A percentile compares a stretch with the other conserved stretches of the same genome.
phyloP scores from a whole-genome alignment of 2,888 invertebrate genomes.

The Amiota minor region DNA sequence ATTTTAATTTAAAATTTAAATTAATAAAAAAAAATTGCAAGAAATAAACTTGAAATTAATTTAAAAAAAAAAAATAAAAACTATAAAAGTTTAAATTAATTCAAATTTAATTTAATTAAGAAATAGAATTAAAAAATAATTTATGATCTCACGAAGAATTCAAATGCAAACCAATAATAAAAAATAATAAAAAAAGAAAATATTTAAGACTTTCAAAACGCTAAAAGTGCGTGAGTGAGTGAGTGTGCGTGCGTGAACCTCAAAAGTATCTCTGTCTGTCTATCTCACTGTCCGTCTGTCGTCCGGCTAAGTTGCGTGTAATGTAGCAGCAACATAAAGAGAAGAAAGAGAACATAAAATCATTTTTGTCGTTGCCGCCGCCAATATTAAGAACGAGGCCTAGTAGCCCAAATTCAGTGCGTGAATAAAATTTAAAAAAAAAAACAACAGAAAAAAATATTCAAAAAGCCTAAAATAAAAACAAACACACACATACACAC shows the following conservation, averaged over 20 bases:
- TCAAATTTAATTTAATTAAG: conserved; percentile 5
- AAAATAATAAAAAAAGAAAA: conserved; percentile 11
- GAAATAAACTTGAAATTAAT: background rate
- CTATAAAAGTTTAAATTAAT: background rate
- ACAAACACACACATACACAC: conserved; percentile 41
- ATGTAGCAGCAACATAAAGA: conserved; percentile 3
- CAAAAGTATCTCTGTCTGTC: no score
- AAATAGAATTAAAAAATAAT: no score
- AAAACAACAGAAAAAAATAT: conserved; percentile 22
- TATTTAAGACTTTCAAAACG: conserved; percentile 26
- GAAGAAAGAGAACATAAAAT: background rate
- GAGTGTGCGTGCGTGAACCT: conserved; percentile 16
- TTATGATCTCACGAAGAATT: background rate
- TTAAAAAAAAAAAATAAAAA: background rate
- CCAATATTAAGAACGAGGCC: conserved; percentile 66
- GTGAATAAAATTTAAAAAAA: conserved; percentile 19
- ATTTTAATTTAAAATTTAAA: background rate
- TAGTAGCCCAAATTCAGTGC: conserved; percentile 61
- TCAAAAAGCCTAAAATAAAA: conserved; percentile 33
- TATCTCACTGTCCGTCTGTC: no score
- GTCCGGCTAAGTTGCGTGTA: background rate
- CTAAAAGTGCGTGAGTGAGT: conserved; percentile 30
- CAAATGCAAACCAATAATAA: background rate
- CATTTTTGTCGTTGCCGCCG: background rate
- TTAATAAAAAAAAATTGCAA: background rate